phyloP scores from a whole-genome alignment of 2,797 vertebrate genomes.

The Neosilurus mollespiculum region DNA sequence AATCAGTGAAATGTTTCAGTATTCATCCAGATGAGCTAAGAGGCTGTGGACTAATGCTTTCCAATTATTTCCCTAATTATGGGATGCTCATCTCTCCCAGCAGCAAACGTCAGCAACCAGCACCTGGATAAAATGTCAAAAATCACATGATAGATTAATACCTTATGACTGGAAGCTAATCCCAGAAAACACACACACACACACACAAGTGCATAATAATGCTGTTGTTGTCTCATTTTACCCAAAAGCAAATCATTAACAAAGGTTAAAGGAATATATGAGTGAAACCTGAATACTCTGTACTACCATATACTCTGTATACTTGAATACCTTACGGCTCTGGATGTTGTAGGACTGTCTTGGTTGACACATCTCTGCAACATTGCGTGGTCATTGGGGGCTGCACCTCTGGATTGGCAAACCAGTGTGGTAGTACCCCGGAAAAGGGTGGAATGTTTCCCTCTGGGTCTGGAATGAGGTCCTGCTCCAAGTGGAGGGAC shows the following conservation, averaged over 20 bases:
- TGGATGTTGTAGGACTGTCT: too few relatives aligned
- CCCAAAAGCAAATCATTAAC: neutral
- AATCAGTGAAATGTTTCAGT: conserved; percentile 33
- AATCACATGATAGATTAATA: conserved; percentile 18
- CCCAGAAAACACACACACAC: too few relatives aligned
- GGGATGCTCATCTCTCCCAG: conserved; percentile 17
- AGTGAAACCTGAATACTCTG: neutral
- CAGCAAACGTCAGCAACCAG: conserved; percentile 46
- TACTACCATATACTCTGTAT: too few relatives aligned
- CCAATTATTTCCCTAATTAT: conserved; percentile 48
- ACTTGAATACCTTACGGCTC: too few relatives aligned
- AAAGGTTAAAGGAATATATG: neutral
- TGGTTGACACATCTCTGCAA: too few relatives aligned
- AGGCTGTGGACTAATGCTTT: conserved; percentile 19
- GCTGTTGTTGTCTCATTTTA: neutral
- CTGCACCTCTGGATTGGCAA: too few relatives aligned
- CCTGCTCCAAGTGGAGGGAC: too few relatives aligned
- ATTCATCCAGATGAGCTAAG: conserved; percentile 34
- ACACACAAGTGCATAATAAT: neutral
- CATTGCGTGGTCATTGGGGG: too few relatives aligned
- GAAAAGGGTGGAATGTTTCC: too few relatives aligned
- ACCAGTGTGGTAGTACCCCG: too few relatives aligned
- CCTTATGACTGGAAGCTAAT: neutral
- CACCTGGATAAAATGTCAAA: conserved; percentile 32
- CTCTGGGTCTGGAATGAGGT: too few relatives aligned